These are phyloP conservation scores for Schlechtendalia chinensis DNA, from an alignment of 1,140 invertebrate species.

Conservation along the genomic window DNA sequence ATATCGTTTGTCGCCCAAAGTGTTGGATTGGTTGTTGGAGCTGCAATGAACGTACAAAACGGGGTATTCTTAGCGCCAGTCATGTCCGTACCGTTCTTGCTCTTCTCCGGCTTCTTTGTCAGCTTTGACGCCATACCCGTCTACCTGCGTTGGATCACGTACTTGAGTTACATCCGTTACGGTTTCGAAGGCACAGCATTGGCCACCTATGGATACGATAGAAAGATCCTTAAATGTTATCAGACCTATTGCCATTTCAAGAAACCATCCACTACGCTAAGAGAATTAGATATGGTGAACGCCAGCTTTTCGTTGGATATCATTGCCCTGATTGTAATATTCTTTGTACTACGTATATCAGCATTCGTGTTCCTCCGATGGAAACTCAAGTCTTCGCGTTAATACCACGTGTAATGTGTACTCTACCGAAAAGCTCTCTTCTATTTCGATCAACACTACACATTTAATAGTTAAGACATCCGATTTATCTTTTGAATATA, in stretches of 20 bases:
- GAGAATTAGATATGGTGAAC: conserved; percentile 80
- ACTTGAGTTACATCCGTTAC: conserved; percentile 92
- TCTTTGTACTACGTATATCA: conserved; percentile 79
- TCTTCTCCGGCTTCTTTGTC: conserved; percentile 96
- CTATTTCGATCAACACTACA: conserved; percentile 18
- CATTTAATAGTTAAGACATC: neutral
- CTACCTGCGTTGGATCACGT: conserved; percentile 93
- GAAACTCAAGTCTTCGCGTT: conserved; percentile 61
- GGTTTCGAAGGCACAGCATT: conserved; percentile 92
- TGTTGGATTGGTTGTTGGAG: conserved; percentile 90
- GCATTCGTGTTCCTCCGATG: conserved; percentile 88
- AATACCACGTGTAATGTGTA: no score
- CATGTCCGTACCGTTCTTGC: conserved; percentile 88
- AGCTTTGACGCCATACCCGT: conserved; percentile 94
- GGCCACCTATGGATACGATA: conserved; percentile 86
- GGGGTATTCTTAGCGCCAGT: conserved; percentile 95
- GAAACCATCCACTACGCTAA: conserved; percentile 82
- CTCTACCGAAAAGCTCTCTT: conserved; percentile 73
- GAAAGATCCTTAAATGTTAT: conserved; percentile 76
- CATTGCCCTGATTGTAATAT: conserved; percentile 81
- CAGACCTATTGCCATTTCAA: conserved; percentile 86
- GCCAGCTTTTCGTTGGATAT: conserved; percentile 76
- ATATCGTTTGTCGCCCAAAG: conserved; percentile 95
- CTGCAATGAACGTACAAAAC: conserved; percentile 89
- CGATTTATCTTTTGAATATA: neutral